Conservation (phyloP, 2,797 vertebrate genomes). For the Pangasius krempfi region DNA sequence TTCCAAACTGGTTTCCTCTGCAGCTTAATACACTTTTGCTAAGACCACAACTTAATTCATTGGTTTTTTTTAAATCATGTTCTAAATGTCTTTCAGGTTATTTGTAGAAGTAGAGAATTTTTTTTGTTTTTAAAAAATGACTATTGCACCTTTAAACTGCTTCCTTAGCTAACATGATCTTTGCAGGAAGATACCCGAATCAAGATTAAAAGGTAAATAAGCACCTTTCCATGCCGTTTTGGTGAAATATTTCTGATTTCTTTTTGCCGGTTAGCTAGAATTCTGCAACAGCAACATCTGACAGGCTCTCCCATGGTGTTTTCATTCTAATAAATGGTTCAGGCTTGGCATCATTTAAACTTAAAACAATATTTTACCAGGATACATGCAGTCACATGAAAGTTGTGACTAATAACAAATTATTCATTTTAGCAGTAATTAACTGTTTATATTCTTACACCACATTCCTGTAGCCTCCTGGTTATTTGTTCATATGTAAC, state of each 20-base stretch:
- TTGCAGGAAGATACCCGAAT: neutral
- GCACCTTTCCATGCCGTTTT: neutral
- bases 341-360: neutral
- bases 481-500: conserved; percentile 3
- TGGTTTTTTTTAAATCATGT: neutral
- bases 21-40: no score
- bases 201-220: neutral
- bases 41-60: neutral
- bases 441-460: conserved; percentile 8
- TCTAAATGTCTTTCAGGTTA: neutral
- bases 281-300: neutral
- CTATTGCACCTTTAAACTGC: neutral
- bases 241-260: neutral
- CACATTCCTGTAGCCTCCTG: neutral
- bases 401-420: conserved; percentile 1
- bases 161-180: neutral
- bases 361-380: neutral
- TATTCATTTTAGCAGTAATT: neutral
- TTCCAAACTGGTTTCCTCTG: no score
- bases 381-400: neutral
- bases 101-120: neutral
- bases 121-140: no score
- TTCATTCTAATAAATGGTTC: neutral
- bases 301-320: neutral
- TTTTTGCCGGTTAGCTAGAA: neutral